Evolutionary conservation across 2,797 vertebrate genomes (phyloP).

Genomic region (Pithecia hirsuta): DNA sequence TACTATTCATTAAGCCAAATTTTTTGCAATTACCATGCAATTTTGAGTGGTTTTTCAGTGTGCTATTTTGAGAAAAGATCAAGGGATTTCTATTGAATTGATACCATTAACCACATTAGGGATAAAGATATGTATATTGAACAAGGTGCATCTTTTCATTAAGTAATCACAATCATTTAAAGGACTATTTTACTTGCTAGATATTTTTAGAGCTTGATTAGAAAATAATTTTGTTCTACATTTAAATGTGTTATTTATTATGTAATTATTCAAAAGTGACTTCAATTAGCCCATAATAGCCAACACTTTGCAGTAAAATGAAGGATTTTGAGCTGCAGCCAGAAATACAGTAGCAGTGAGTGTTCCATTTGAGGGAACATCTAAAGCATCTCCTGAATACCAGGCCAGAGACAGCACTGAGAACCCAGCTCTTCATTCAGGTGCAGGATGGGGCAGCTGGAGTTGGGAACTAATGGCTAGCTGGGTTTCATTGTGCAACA

Average conservation of each 20-base stretch:
- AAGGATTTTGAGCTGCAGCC: slow-evolving; percentile 4
- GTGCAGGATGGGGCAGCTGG: not conserved
- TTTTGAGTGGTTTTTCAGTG: slow-evolving; percentile 71
- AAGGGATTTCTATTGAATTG: slow-evolving; percentile 68
- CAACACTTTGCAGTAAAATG: slow-evolving; percentile 55
- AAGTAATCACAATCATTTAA: slow-evolving; percentile 70
- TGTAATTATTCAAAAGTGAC: slow-evolving; percentile 64
- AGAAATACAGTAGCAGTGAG: slow-evolving; percentile 20
- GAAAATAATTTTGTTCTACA: slow-evolving; percentile 62
- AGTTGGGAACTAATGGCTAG: no score
- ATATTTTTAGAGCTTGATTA: slow-evolving; percentile 63
- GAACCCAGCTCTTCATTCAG: not conserved
- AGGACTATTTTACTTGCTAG: slow-evolving; percentile 67
- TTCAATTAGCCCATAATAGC: slow-evolving; percentile 61
- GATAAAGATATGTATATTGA: slow-evolving; percentile 68
- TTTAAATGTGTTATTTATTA: slow-evolving; percentile 62
- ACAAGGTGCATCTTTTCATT: slow-evolving; percentile 69
- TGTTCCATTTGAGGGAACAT: not conserved
- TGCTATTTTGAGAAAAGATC: slow-evolving; percentile 76
- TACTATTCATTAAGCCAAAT: slow-evolving; percentile 79
- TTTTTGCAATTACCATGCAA: slow-evolving; percentile 79
- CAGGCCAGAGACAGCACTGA: not conserved
- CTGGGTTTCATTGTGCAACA: not conserved
- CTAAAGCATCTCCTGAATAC: not conserved
- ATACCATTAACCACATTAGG: slow-evolving; percentile 65